Percentiles rank a stretch among this genome's conserved stretches.
phyloP scores from a whole-genome alignment of 2,797 vertebrate species.

The Halcyon badia region DNA sequence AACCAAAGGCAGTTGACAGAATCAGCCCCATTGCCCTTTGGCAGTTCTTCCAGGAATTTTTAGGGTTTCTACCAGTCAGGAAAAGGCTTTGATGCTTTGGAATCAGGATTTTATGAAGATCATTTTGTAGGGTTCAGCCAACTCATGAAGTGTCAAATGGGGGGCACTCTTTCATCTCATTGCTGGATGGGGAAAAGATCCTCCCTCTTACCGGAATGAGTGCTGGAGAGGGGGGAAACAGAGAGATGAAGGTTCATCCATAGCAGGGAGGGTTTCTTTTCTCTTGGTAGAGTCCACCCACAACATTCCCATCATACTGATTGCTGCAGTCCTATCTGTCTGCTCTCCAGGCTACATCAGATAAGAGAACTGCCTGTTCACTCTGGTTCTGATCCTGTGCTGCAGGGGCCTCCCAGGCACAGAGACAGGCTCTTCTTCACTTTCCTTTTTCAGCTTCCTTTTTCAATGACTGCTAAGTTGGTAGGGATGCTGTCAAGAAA shows the following conservation, averaged over 20 bases:
- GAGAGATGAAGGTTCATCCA: slow-evolving; percentile 61
- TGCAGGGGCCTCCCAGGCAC: neutral
- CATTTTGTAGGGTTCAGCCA: slow-evolving; percentile 77
- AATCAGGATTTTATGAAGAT: slow-evolving; percentile 78
- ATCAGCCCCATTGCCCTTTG: slow-evolving; percentile 77
- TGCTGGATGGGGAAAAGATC: slow-evolving; percentile 54
- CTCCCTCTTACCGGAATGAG: slow-evolving; percentile 69
- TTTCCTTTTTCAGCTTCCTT: neutral
- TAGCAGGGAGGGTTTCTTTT: slow-evolving; percentile 61
- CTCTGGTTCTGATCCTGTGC: neutral
- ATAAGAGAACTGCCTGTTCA: slow-evolving; percentile 51
- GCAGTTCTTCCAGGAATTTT: slow-evolving; percentile 77
- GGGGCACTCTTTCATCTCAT: slow-evolving; percentile 78
- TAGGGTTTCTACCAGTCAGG: slow-evolving; percentile 77
- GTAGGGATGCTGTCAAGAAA: neutral
- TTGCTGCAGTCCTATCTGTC: slow-evolving; percentile 64
- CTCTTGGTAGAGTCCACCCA: slow-evolving; percentile 64
- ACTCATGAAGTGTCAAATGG: slow-evolving; percentile 75
- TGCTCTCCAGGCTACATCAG: slow-evolving; percentile 71
- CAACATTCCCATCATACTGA: slow-evolving; percentile 71
- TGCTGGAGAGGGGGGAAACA: slow-evolving; percentile 24
- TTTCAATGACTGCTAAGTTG: neutral
- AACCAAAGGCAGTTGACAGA: slow-evolving; percentile 75
- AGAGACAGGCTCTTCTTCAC: neutral
- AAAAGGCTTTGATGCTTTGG: slow-evolving; percentile 77